These are phyloP conservation scores for Callitettix versicolor DNA, from an alignment of 1,140 invertebrate species.

Conservation along the genomic window DNA sequence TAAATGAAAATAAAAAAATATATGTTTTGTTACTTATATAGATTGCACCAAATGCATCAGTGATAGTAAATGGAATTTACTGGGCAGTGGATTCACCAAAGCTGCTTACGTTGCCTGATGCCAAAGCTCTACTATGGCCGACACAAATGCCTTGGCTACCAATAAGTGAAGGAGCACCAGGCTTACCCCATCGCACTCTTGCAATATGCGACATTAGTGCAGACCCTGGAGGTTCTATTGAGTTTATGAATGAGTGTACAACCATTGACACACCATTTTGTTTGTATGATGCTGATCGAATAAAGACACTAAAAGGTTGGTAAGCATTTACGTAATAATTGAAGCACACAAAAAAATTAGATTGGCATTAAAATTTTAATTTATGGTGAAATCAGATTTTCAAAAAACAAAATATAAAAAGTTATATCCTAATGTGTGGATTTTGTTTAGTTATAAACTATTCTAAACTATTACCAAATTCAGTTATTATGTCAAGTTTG, in stretches of 20 bases:
- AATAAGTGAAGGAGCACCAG: constrained; percentile 61
- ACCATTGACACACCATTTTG: constrained; percentile 99
- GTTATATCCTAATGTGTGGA: too few relatives aligned
- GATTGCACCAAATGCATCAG: constrained; percentile 95
- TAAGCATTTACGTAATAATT: background rate
- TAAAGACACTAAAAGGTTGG: constrained; percentile 83
- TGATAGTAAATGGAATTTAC: constrained; percentile 96
- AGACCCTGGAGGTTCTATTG: constrained; percentile 96
- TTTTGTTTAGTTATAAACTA: too few relatives aligned
- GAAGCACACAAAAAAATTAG: too few relatives aligned
- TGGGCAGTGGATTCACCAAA: constrained; percentile 96
- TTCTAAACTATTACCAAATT: too few relatives aligned
- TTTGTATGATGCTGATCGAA: constrained; percentile 97
- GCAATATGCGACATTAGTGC: constrained; percentile 97
- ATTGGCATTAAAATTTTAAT: too few relatives aligned
- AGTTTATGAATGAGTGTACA: constrained; percentile 99
- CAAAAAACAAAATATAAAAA: too few relatives aligned
- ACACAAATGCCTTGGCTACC: constrained; percentile 87
- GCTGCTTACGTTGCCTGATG: constrained; percentile 93
- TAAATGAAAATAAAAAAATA: too few relatives aligned
- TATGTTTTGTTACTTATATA: too few relatives aligned
- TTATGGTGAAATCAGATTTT: too few relatives aligned
- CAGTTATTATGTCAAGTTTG: too few relatives aligned
- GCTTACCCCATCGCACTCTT: constrained; percentile 79
- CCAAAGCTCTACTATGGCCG: constrained; percentile 83